A percentile compares a stretch with the other conserved stretches of the same genome.
Evolutionary conservation across 2,113 vertebrate species (phyloP).

Genomic region (Lepidothrix coronata): DNA sequence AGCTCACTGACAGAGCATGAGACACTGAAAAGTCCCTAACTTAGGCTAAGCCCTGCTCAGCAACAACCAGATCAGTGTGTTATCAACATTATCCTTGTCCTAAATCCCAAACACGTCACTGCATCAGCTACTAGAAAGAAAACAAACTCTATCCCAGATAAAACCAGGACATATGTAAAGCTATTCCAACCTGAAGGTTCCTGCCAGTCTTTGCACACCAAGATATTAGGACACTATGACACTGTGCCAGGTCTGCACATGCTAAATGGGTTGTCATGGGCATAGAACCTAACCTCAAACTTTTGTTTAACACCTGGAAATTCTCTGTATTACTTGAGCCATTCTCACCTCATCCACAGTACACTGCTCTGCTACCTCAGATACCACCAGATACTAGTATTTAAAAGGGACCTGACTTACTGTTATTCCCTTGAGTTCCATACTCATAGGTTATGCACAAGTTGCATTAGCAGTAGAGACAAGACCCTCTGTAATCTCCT

Average conservation of each 20-base stretch:
- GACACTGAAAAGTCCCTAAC: neutral
- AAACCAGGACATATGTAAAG: neutral
- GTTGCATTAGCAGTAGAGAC: neutral
- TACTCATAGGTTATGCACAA: neutral
- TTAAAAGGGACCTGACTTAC: neutral
- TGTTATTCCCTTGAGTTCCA: neutral
- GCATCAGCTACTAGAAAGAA: neutral
- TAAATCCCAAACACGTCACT: neutral
- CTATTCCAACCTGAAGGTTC: neutral
- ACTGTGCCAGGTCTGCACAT: neutral
- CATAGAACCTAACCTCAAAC: neutral
- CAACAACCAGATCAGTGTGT: neutral
- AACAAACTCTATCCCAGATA: neutral
- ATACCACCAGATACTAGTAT: neutral
- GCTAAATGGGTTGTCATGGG: neutral
- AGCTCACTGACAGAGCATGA: neutral
- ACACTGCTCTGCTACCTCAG: neutral
- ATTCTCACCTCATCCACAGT: neutral
- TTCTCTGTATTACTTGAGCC: neutral
- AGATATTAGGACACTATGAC: no score
- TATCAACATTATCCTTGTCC: neutral
- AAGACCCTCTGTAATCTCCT: neutral
- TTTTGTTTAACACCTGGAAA: neutral
- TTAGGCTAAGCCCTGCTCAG: neutral
- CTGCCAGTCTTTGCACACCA: neutral